Evolutionary conservation across 37 sponge, comb jelly and placozoan genomes (phyloP).

Genomic region (Aplysina aerophoba): DNA sequence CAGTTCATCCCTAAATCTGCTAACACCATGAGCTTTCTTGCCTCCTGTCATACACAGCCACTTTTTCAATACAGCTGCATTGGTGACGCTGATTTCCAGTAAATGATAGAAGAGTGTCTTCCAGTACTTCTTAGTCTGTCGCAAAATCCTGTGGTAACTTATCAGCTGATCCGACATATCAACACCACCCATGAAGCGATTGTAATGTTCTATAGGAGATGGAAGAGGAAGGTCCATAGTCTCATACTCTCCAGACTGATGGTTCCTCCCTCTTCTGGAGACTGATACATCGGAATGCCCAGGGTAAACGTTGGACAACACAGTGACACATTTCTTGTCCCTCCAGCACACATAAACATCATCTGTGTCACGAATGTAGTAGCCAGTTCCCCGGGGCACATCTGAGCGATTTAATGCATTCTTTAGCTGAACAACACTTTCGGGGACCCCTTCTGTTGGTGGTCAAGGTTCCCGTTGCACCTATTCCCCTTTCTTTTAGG

Average conservation of each 20-base stretch:
- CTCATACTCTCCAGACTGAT: not conserved
- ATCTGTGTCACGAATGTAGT: conserved; percentile 2
- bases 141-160: not conserved
- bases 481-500: not conserved
- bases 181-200: not conserved
- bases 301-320: conserved; percentile 4
- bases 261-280: not conserved
- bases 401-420: not conserved
- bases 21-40: too few relatives aligned
- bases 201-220: not conserved
- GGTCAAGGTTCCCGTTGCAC: conserved; percentile 44
- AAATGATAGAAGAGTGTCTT: too few relatives aligned
- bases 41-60: too few relatives aligned
- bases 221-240: not conserved
- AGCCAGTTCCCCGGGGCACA: conserved; percentile 1
- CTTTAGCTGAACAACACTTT: not conserved
- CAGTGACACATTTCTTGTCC: conserved; percentile 32
- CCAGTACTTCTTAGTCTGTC: not conserved
- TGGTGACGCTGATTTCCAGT: too few relatives aligned
- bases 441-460: conserved; percentile 37
- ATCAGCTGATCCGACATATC: not conserved
- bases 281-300: not conserved
- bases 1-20: too few relatives aligned
- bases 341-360: conserved; percentile 18
- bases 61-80: too few relatives aligned